These are phyloP conservation scores for Gorsachius goisagi DNA, from an alignment of 2,113 vertebrate species.

Conservation along the genomic window DNA sequence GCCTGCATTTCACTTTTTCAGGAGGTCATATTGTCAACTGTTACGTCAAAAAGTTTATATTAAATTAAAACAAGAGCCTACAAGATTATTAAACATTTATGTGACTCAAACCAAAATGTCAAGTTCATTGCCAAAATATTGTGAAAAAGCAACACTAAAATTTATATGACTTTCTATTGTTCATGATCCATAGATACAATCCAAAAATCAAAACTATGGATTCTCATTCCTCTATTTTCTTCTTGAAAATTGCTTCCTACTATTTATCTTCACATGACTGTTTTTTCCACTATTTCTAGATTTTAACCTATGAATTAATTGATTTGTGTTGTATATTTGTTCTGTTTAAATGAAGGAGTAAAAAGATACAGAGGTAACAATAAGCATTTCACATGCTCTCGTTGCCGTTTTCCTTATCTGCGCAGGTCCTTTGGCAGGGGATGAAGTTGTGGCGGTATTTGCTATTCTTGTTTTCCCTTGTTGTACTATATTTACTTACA, in stretches of 20 bases:
- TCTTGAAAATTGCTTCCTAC: background rate
- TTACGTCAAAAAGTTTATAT: background rate
- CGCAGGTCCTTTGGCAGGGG: background rate
- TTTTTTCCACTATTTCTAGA: background rate
- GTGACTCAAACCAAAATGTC: background rate
- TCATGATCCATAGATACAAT: background rate
- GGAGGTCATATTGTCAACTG: background rate
- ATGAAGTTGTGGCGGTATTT: background rate
- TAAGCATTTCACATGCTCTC: background rate
- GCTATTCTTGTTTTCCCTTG: background rate
- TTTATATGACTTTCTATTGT: background rate
- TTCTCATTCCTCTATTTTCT: background rate
- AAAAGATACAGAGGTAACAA: background rate
- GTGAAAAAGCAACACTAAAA: background rate
- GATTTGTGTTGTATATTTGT: rapidly evolving
- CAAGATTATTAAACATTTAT: background rate
- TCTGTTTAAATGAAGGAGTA: background rate
- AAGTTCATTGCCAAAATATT: background rate
- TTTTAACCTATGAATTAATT: background rate
- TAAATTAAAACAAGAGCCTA: background rate
- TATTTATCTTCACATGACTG: background rate
- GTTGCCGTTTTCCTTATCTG: background rate
- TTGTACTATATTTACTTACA: background rate
- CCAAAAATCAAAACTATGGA: background rate
- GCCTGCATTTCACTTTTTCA: background rate